Base-by-base conservation (phyloP, 2,888 invertebrate genomes). In the Acanthosepion pharaonis region DNA sequence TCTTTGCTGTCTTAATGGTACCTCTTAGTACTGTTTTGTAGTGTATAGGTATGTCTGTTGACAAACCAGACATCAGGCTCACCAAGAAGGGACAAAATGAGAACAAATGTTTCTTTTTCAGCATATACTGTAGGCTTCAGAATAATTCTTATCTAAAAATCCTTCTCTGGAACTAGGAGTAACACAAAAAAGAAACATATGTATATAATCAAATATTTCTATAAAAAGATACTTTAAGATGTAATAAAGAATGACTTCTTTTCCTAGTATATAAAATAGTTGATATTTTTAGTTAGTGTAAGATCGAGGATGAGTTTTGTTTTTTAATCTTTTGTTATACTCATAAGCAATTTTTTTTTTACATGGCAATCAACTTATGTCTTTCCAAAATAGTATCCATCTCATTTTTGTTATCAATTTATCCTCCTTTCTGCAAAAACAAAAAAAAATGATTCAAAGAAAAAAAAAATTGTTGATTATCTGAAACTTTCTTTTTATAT, bases 1-100 rank as follows among this genome's bases (percentile, higher is more conserved):
- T 78, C 78, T 78, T 78, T 78, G 78, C 78, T 78, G n/a, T 78
- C 78, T 78, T 78, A 78, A 78, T 78, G 78, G 33, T 78, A 33
- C n/a, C 78, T n/a, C 78, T 78, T 78, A 78, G 28, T 78, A 28
- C 78, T 78, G 78, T 78, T n/a, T 78, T 78, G 78, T 78, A 78
- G 78, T 78, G 78, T 78, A 78, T 78, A 78, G 78, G 78, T n/a
- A 78, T 78, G n/a, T n/a, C 9, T 78, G 78, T 78, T 78, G 78
- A 78, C 78, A 78, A 78, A 78, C 15, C 78, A n/a, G 78, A 78
- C 78, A 78, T 78, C 33, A n/a, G 78, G 78, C 33, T 33, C n/a
- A 78, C 78, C 78, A 78, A 78, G 78, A 33, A 78, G 78, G 78
- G 78, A 78, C n/a, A 33, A 78, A 78, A 78, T 78, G 78, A 78